phyloP scores from a whole-genome alignment of 2,888 invertebrate genomes.

The Chromoteleia sp. region DNA sequence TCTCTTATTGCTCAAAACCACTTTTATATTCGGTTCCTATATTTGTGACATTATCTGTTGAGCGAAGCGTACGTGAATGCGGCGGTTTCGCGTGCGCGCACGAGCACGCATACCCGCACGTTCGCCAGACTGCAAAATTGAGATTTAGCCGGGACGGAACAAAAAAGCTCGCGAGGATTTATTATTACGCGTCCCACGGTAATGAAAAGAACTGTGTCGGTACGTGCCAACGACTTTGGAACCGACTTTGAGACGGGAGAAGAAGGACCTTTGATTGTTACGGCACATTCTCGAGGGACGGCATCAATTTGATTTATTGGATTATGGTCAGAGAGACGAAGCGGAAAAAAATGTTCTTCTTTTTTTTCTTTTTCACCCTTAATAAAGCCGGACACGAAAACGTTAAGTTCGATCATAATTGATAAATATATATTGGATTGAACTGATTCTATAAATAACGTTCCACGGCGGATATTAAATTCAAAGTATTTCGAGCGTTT shows the following conservation, averaged over 20 bases:
- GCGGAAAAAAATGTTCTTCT: no score
- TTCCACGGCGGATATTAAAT: slow-evolving; percentile 8
- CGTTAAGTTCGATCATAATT: no score
- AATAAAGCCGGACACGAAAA: no score
- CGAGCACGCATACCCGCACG: slow-evolving; percentile 31
- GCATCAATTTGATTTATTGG: slow-evolving; percentile 24
- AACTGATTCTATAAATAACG: slow-evolving; percentile 12
- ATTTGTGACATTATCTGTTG: slow-evolving; percentile 45
- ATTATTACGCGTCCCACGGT: slow-evolving; percentile 37
- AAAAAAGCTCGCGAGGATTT: slow-evolving; percentile 55
- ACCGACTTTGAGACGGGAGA: slow-evolving; percentile 11
- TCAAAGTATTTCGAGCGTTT: slow-evolving; percentile 5
- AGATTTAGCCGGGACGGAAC: slow-evolving; percentile 49
- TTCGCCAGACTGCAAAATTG: slow-evolving; percentile 58
- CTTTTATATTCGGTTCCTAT: slow-evolving; percentile 52
- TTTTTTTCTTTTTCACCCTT: no score
- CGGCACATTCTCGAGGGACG: slow-evolving; percentile 20
- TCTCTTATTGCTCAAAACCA: slow-evolving; percentile 51
- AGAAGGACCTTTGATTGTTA: slow-evolving; percentile 49
- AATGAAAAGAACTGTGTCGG: slow-evolving; percentile 57
- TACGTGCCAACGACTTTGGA: slow-evolving; percentile 45
- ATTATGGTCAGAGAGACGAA: slow-evolving; percentile 11
- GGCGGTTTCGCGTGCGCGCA: slow-evolving; percentile 10
- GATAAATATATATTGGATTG: no score
- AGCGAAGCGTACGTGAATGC: slow-evolving; percentile 21